Percentiles rank a stretch among this genome's conserved stretches.
Conservation (phyloP, 1,140 invertebrate genomes). For the Monomorium pharaonis region DNA sequence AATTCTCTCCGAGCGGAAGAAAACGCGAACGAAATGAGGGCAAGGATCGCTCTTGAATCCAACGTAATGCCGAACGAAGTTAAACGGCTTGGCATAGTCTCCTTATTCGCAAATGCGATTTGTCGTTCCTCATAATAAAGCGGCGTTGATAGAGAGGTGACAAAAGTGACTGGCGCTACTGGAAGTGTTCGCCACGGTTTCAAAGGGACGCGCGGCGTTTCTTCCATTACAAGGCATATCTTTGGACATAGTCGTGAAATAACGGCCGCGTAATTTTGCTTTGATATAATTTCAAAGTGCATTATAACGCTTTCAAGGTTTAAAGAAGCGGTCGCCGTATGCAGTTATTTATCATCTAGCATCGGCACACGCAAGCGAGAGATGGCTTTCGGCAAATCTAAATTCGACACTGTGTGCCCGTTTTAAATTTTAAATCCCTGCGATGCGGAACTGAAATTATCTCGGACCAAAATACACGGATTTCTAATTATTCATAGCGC, state of each 20-base stretch:
- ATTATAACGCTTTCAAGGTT: constrained; percentile 45
- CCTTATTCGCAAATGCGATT: constrained; percentile 55
- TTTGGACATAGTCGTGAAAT: constrained; percentile 48
- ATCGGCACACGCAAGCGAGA: background rate
- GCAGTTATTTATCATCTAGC: constrained; percentile 22
- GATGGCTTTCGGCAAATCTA: background rate
- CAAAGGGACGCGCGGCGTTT: constrained; percentile 30
- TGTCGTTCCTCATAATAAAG: constrained; percentile 48
- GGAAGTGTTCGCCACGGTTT: constrained; percentile 32
- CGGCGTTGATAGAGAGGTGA: constrained; percentile 19
- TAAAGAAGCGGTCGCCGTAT: background rate
- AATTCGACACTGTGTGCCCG: background rate
- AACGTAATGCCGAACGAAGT: background rate
- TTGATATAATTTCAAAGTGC: constrained; percentile 48
- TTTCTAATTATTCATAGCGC: background rate
- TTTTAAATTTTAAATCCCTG: constrained; percentile 13
- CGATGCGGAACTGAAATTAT: constrained; percentile 6
- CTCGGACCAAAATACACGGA: background rate
- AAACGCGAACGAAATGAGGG: constrained; percentile 21
- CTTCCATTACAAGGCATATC: constrained; percentile 44
- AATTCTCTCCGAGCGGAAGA: background rate
- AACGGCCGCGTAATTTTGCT: constrained; percentile 34
- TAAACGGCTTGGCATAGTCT: constrained; percentile 17
- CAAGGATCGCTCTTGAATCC: constrained; percentile 7
- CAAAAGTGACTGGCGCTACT: constrained; percentile 36